Evolutionary conservation across 2,888 invertebrate species (phyloP).

Genomic region (Girardia tigrina): DNA sequence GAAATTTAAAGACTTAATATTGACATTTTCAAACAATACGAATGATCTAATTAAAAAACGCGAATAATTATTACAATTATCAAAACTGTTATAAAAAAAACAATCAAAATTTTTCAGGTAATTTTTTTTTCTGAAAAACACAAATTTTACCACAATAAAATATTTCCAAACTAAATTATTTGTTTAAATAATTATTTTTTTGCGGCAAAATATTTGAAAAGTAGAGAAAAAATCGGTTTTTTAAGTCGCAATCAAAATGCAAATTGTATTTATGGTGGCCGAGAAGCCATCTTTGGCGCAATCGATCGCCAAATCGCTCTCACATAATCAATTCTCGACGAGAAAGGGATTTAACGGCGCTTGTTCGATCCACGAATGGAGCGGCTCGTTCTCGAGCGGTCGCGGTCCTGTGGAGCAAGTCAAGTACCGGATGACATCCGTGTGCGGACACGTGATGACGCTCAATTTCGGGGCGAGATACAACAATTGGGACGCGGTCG

Average conservation of each 20-base stretch:
- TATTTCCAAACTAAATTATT: too few species aligned
- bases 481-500: conserved; percentile 92
- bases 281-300: conserved; percentile 95
- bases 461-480: conserved; percentile 77
- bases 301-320: conserved; percentile 78
- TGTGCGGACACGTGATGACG: conserved; percentile 94
- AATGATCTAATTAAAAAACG: too few species aligned
- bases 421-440: conserved; percentile 76
- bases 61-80: too few species aligned
- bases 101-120: too few species aligned
- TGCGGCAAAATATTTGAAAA: too few species aligned
- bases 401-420: conserved; percentile 45
- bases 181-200: too few species aligned
- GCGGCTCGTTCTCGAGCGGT: conserved; percentile 53
- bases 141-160: too few species aligned
- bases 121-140: too few species aligned
- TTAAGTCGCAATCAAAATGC: conserved; percentile 37
- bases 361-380: conserved; percentile 86
- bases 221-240: too few species aligned
- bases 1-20: too few species aligned
- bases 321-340: conserved; percentile 65
- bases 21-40: too few species aligned
- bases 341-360: conserved; percentile 76
- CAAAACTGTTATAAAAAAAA: too few species aligned
- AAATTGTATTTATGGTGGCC: conserved; percentile 73